Conservation (phyloP, 2,113 vertebrate species). For the Tragelaphus imberbis region DNA sequence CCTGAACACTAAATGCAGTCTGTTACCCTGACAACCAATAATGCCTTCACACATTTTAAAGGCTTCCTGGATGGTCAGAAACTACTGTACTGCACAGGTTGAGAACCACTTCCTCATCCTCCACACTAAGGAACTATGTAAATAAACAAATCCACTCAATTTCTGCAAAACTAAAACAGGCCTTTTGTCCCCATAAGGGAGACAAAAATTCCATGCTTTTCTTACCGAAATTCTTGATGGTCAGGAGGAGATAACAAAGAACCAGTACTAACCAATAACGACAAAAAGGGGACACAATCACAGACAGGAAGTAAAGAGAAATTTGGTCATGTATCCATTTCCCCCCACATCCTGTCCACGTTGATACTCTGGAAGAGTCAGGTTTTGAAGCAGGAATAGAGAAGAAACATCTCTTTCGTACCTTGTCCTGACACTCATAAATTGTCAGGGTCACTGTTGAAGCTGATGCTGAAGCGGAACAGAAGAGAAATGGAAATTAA, state of each 20-base stretch:
- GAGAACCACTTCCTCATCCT: not conserved
- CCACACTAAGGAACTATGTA: not conserved
- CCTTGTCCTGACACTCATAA: not conserved
- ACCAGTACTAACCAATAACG: not conserved
- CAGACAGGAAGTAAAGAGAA: not conserved
- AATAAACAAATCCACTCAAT: not conserved
- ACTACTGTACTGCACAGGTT: not conserved
- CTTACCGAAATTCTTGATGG: not conserved
- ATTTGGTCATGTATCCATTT: not conserved
- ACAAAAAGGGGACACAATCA: not conserved
- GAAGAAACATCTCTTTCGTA: not conserved
- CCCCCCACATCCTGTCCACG: not conserved
- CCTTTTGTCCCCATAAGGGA: not conserved
- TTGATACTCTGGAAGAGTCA: not conserved
- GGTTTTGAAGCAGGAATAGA: not conserved
- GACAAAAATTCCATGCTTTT: not conserved
- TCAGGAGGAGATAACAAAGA: not conserved
- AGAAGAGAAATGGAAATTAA: not conserved
- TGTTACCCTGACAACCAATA: constrained; percentile 3
- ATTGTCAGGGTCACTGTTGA: not conserved
- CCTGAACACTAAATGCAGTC: not conserved
- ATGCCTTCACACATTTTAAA: constrained; percentile 17
- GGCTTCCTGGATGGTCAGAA: not conserved
- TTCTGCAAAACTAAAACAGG: not conserved
- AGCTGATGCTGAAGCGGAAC: not conserved